These are phyloP conservation scores for Hirtodrosophila duncani DNA, from an alignment of 2,888 invertebrate genomes.

Conservation along the genomic window DNA sequence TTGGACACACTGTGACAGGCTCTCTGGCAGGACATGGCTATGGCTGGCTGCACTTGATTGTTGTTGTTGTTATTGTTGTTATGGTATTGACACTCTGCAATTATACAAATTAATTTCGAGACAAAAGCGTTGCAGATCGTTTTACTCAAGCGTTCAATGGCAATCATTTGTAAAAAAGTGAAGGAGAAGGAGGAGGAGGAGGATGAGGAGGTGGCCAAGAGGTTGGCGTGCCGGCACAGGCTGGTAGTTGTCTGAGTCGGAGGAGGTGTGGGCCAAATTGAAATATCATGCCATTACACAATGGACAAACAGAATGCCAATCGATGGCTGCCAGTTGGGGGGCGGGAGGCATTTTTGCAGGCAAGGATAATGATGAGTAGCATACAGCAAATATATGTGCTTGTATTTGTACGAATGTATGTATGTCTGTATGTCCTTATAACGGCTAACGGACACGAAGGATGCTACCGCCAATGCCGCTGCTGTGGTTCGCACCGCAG, in stretches of 20 bases:
- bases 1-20: too few species aligned
- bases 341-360: not conserved
- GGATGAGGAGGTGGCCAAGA: slow-evolving; percentile 2
- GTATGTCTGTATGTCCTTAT: too few species aligned
- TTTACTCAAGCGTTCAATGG: slow-evolving; percentile 1
- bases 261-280: slow-evolving; percentile 13
- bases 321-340: not conserved
- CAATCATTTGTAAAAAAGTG: slow-evolving; percentile 2
- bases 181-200: not conserved
- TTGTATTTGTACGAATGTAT: too few species aligned
- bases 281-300: slow-evolving; percentile 32
- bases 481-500: too few species aligned
- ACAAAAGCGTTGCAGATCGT: slow-evolving; percentile 50
- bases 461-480: too few species aligned
- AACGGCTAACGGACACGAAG: too few species aligned
- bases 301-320: slow-evolving; percentile 16
- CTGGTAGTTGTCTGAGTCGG: too few species aligned
- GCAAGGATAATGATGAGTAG: slow-evolving; percentile 30
- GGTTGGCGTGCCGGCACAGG: too few species aligned
- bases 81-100: slow-evolving; percentile 51
- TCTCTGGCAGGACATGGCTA: slow-evolving; percentile 11
- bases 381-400: too few species aligned
- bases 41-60: slow-evolving; percentile 19
- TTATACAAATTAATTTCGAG: slow-evolving; percentile 63
- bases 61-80: not conserved